Conservation (phyloP, 2,113 vertebrate genomes). For the Sakesphorus luctuosus region DNA sequence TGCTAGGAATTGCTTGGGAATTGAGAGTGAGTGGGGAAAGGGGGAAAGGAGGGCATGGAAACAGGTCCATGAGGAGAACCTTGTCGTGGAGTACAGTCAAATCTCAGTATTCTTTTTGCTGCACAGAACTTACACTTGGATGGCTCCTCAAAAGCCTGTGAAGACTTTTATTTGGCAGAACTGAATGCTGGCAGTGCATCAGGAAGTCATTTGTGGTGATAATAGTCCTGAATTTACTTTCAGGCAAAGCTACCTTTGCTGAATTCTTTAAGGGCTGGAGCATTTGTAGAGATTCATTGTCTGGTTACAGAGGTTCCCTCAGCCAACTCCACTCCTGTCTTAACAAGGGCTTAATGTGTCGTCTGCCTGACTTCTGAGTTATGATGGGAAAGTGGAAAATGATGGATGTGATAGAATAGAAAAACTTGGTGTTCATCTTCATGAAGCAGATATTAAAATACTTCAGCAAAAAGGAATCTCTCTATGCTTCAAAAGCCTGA, state of each 20-base stretch:
- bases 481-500: conserved; percentile 8
- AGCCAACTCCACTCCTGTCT: background rate
- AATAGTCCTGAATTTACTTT: background rate
- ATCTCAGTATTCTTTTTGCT: background rate
- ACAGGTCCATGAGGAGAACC: background rate
- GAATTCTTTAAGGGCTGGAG: background rate
- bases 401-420: background rate
- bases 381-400: background rate
- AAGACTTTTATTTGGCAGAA: background rate
- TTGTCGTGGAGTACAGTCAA: background rate
- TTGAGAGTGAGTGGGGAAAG: background rate
- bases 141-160: background rate
- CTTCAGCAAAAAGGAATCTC: background rate
- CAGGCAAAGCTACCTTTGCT: background rate
- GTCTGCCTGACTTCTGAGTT: background rate
- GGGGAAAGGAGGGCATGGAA: background rate
- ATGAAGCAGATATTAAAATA: conserved; percentile 8
- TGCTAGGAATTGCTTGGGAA: background rate
- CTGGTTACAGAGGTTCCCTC: background rate
- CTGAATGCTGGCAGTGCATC: background rate
- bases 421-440: background rate
- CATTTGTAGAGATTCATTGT: background rate
- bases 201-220: background rate
- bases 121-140: background rate
- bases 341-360: conserved; percentile 16